Conservation (phyloP, 2,797 vertebrate genomes). For the Enteromius mattozi region DNA sequence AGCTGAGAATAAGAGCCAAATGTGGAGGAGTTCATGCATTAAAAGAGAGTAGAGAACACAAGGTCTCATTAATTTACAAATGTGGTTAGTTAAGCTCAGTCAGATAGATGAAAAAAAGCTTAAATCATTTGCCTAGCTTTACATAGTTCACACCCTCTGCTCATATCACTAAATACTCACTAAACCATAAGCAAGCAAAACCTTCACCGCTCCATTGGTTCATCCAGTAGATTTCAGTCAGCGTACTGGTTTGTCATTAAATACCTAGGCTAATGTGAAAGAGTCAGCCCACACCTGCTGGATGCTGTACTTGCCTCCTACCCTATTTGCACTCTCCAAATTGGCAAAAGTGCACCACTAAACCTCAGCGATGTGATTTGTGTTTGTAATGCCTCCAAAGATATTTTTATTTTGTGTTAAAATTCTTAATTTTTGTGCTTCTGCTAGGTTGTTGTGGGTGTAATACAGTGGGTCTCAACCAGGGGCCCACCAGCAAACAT, state of each 20-base stretch:
- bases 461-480: neutral
- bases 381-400: neutral
- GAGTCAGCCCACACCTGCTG: constrained; percentile 5
- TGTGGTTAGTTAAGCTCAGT: constrained; percentile 37
- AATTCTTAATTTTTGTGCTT: neutral
- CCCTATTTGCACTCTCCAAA: neutral
- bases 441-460: neutral
- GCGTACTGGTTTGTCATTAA: constrained; percentile 28
- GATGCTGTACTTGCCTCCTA: neutral
- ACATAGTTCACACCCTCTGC: constrained; percentile 17
- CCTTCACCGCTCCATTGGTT: constrained; percentile 21
- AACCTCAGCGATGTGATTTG: neutral
- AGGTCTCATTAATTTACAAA: constrained; percentile 37
- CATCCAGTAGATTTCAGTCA: constrained; percentile 9
- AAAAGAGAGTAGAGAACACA: constrained; percentile 13
- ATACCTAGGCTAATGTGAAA: constrained; percentile 22
- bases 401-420: neutral
- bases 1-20: neutral
- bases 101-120: constrained; percentile 17
- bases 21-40: constrained; percentile 26
- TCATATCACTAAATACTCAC: constrained; percentile 26
- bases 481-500: neutral
- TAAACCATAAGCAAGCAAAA: constrained; percentile 22
- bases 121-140: constrained; percentile 38
- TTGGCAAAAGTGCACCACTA: neutral